Evolutionary conservation across 2,888 invertebrate genomes (phyloP).

Genomic region (Nomada ferruginata): DNA sequence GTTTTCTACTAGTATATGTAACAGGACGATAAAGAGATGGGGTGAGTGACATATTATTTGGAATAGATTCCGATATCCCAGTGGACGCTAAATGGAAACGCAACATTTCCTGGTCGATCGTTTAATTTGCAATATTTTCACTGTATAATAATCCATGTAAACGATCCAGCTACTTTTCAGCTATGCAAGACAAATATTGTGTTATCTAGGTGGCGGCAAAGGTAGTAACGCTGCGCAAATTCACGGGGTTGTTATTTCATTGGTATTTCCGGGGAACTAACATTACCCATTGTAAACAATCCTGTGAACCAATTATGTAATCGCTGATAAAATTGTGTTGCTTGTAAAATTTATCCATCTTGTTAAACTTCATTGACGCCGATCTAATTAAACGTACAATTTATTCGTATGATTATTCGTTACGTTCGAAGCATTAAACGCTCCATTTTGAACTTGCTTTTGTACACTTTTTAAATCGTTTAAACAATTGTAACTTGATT

Average conservation of each 20-base stretch:
- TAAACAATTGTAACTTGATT: no score
- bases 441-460: not conserved
- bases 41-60: not conserved
- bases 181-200: constrained; percentile 45
- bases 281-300: constrained; percentile 6
- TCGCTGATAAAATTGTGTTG: constrained; percentile 16
- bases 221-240: not conserved
- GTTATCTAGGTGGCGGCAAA: constrained; percentile 1
- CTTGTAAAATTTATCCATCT: not conserved
- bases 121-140: constrained; percentile 32
- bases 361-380: constrained; percentile 4
- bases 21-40: no score
- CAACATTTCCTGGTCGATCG: not conserved
- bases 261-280: not conserved
- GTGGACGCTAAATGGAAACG: not conserved
- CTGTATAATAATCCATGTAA: constrained; percentile 37
- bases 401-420: not conserved
- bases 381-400: not conserved
- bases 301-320: constrained; percentile 6
- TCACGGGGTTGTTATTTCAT: constrained; percentile 19
- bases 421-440: not conserved
- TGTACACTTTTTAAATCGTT: no score
- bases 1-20: no score
- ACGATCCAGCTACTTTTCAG: constrained; percentile 30
- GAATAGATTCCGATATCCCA: not conserved